Percentiles rank a stretch among this genome's conserved stretches.
phyloP scores from a whole-genome alignment of 30 jellyfish, hydroid and myxozoan species.

The Hydractinia symbiolongicarpus region DNA sequence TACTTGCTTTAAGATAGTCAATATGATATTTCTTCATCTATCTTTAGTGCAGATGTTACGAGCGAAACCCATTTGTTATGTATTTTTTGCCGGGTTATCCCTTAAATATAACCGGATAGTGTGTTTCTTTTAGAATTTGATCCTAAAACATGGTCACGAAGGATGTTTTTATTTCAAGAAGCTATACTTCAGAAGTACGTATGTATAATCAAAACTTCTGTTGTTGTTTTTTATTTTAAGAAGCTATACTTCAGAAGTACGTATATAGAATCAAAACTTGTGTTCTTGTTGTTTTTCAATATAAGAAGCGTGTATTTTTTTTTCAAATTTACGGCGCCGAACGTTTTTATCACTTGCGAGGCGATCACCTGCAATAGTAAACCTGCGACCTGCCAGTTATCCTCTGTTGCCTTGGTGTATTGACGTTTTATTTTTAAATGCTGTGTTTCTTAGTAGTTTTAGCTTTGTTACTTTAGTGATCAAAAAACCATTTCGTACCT shows the following conservation, averaged over 20 bases:
- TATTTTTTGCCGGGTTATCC: too few species aligned
- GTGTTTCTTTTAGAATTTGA: conserved; percentile 38
- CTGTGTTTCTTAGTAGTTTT: too few species aligned
- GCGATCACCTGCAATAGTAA: too few species aligned
- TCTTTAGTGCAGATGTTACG: too few species aligned
- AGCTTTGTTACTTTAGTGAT: too few species aligned
- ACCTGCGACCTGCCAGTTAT: too few species aligned
- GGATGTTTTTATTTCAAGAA: conserved; percentile 63
- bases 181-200: conserved; percentile 49
- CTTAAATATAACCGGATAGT: not conserved
- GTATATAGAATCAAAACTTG: not conserved
- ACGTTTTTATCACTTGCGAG: not conserved
- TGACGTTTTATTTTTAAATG: too few species aligned
- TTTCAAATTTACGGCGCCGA: not conserved
- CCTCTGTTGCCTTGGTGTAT: too few species aligned
- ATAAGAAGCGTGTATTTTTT: conserved; percentile 37
- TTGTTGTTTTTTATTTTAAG: conserved; percentile 38
- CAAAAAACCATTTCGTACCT: too few species aligned
- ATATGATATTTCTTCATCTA: too few species aligned
- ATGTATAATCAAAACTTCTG: not conserved
- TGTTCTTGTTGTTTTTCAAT: conserved; percentile 17
- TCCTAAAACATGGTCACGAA: conserved; percentile 49
- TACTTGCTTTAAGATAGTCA: too few species aligned
- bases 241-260: conserved; percentile 52
- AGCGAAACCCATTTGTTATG: too few species aligned